Evolutionary conservation across 2,113 vertebrate genomes (phyloP).

Genomic region (Tragelaphus buxtoni): DNA sequence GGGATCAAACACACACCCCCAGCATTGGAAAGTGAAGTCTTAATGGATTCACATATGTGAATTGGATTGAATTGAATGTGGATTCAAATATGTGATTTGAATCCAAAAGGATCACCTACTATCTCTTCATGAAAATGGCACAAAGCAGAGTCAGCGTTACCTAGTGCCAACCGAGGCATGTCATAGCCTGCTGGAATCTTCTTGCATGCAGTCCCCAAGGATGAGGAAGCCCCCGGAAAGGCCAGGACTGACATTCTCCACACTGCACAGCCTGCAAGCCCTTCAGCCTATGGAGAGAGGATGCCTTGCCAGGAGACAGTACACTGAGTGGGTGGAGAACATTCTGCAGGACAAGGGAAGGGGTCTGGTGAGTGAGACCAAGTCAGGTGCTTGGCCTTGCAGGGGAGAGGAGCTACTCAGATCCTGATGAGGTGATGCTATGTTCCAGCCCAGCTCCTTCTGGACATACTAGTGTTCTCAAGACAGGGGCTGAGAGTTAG

Average conservation of each 20-base stretch:
- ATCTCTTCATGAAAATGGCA: neutral
- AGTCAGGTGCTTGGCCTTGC: rapidly evolving
- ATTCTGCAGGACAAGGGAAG: neutral
- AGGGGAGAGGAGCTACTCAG: neutral
- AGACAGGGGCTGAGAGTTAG: too few relatives aligned
- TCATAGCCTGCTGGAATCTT: neutral
- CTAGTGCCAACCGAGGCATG: neutral
- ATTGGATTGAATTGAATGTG: too few relatives aligned
- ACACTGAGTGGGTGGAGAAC: neutral
- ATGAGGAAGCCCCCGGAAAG: neutral
- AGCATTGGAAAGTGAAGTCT: neutral
- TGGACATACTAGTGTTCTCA: neutral
- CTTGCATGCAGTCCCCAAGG: neutral
- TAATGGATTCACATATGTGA: neutral
- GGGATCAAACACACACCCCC: neutral
- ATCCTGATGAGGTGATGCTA: neutral
- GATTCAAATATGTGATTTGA: neutral
- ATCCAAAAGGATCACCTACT: neutral
- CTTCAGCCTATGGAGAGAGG: neutral
- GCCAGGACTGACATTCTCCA: too few relatives aligned
- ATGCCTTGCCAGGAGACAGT: neutral
- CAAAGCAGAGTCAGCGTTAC: neutral
- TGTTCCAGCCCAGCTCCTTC: neutral
- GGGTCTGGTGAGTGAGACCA: neutral
- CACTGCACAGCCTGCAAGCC: neutral